Evolutionary conservation across 1,140 invertebrate species (phyloP), one percentile per base, ranked within the genome.

Genomic region (Drosophila sulfurigaster): DNA sequence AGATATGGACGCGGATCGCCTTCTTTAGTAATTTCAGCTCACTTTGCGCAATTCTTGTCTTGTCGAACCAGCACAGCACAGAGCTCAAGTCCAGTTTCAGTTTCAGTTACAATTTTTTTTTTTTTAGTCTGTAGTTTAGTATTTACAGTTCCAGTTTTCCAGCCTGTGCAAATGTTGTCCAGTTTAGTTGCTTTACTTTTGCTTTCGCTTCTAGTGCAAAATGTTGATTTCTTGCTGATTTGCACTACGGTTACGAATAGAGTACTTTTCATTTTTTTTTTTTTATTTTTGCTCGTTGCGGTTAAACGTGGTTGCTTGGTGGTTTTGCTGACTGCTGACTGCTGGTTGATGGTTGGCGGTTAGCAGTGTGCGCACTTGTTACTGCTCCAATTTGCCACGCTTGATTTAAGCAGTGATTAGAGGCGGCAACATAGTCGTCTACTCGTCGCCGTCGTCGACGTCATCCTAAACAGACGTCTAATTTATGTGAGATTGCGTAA

Each of bases 361-460:
- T 82, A 60, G 68, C 82, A 76, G 81, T 73, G 65, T 75, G 72
- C 82, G 82, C 83, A 87, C 82, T 87, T 87, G 82, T 82, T 70
- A 74, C 81, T 89, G 85, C 85, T 89, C 85, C 85, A 89, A 89
- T 89, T 89, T 90, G 86, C 81, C 75, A 89, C 78, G 86, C 85
- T 89, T 89, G 85, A 89, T 89, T 89, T 90, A 75, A 80, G 64
- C 81, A 74, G 56, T 85, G 85, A 89, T 89, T 89, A 89, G 81
- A 70, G 72, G 74, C 71, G 71, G 71, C 71, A 38, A 60, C 64
- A 43, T 38, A 56, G 13, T 28, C 64, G 38, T 10, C 35, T 38
- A 52, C 13, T 59, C 57, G 30, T 20, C 45, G 15, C 43, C 46
- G 63, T 30, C 60, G 59, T 77, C 62, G 80, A 77, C 77, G 80